phyloP scores from a whole-genome alignment of 2,113 vertebrate genomes.

The Hypanus sabinus region DNA sequence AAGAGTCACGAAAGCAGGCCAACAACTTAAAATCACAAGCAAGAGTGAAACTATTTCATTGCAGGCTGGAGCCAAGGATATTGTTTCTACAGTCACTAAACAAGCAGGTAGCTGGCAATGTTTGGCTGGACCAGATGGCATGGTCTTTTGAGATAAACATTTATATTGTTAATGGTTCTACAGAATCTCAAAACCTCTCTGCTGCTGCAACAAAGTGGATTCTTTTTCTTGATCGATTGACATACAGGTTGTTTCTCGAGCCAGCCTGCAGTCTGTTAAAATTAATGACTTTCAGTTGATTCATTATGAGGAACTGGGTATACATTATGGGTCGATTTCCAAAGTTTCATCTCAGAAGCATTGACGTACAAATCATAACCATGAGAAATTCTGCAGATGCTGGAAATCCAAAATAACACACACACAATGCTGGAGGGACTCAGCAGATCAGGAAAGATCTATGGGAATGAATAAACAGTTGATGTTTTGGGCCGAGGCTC shows the following conservation, averaged over 20 bases:
- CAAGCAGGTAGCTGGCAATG: background rate
- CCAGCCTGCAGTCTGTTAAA: background rate
- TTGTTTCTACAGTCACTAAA: background rate
- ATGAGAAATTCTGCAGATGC: no score
- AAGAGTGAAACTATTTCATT: background rate
- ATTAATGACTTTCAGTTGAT: background rate
- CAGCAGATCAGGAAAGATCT: no score
- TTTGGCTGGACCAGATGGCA: background rate
- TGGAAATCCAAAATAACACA: no score
- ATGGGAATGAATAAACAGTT: no score
- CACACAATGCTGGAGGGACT: no score
- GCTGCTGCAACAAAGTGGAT: background rate
- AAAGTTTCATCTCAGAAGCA: background rate
- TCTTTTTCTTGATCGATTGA: conserved; percentile 4
- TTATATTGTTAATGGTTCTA: conserved; percentile 3
- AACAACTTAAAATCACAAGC: background rate
- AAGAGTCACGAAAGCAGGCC: background rate
- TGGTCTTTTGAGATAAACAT: background rate
- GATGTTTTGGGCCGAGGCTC: no score
- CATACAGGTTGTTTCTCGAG: background rate
- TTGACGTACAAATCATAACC: background rate
- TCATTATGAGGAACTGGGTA: background rate
- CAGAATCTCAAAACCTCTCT: background rate
- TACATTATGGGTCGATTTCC: background rate
- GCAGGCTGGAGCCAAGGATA: background rate